Conservation (phyloP, 2,113 vertebrate species). For the Gulo gulo region DNA sequence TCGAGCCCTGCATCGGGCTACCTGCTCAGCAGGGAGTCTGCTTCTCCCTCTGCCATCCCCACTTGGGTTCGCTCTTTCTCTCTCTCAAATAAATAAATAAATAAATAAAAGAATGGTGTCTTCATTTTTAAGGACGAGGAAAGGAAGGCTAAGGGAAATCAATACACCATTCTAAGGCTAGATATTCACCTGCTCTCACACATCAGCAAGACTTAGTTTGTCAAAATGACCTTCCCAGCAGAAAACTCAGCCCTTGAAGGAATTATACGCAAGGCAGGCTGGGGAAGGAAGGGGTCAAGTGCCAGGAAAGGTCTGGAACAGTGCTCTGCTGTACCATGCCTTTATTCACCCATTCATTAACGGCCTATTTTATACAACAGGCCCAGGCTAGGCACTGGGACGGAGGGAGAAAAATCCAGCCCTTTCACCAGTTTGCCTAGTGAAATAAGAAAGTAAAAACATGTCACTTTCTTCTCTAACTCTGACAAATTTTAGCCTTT, state of each 20-base stretch:
- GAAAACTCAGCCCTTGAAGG: background rate
- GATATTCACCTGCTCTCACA: background rate
- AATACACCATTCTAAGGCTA: background rate
- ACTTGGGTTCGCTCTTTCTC: too few relatives aligned
- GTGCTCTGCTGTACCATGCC: background rate
- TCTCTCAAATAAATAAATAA: too few relatives aligned
- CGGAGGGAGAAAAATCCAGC: background rate
- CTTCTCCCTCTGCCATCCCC: too few relatives aligned
- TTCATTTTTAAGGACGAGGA: background rate
- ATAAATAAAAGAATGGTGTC: too few relatives aligned
- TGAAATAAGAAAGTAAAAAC: background rate
- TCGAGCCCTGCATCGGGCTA: rapidly evolving
- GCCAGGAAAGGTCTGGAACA: background rate
- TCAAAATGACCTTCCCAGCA: background rate
- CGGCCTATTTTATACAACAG: background rate
- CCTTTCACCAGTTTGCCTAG: background rate
- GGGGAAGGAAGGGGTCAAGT: background rate
- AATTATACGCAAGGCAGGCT: background rate
- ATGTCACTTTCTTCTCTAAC: background rate
- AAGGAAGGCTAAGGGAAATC: background rate
- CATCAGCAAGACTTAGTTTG: background rate
- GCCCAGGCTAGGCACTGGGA: background rate
- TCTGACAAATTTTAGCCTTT: slow-evolving; percentile 41
- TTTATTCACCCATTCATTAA: background rate
- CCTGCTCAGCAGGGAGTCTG: too few relatives aligned